A percentile compares a stretch with the other conserved stretches of the same genome.
phyloP scores from a whole-genome alignment of 1,140 invertebrate species.

The Ceratina australensis region DNA sequence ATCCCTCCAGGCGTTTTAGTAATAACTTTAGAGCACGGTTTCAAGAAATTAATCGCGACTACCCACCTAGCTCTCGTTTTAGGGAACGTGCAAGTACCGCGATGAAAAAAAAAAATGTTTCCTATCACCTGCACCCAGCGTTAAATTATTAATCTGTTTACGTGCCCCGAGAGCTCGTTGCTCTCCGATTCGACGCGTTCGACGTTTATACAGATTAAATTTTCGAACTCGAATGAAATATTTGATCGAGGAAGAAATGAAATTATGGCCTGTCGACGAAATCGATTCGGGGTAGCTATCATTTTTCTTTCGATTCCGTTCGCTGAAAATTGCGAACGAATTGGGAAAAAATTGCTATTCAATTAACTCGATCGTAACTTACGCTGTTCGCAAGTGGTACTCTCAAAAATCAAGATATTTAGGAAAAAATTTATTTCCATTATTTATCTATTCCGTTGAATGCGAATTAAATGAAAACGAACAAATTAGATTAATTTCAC shows the following conservation, averaged over 20 bases:
- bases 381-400: background rate
- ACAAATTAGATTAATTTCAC: too few species aligned
- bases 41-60: conserved; percentile 36
- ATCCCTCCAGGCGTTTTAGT: conserved; percentile 47
- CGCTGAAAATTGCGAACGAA: background rate
- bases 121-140: too few species aligned
- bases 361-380: conserved; percentile 12
- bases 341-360: conserved; percentile 6
- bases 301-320: conserved; percentile 12
- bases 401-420: background rate
- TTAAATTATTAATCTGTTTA: background rate
- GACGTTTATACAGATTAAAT: conserved; percentile 15
- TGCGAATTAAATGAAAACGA: too few species aligned
- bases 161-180: background rate
- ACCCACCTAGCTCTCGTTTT: background rate
- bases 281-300: background rate
- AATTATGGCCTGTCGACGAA: background rate
- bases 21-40: conserved; percentile 51
- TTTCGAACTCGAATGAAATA: background rate
- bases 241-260: background rate
- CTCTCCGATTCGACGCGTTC: background rate
- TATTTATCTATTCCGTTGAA: too few species aligned
- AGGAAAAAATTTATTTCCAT: background rate
- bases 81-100: background rate
- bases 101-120: background rate